Evolutionary conservation across 2,797 vertebrate species (phyloP).

Genomic region (Rhyacichthys aspro): DNA sequence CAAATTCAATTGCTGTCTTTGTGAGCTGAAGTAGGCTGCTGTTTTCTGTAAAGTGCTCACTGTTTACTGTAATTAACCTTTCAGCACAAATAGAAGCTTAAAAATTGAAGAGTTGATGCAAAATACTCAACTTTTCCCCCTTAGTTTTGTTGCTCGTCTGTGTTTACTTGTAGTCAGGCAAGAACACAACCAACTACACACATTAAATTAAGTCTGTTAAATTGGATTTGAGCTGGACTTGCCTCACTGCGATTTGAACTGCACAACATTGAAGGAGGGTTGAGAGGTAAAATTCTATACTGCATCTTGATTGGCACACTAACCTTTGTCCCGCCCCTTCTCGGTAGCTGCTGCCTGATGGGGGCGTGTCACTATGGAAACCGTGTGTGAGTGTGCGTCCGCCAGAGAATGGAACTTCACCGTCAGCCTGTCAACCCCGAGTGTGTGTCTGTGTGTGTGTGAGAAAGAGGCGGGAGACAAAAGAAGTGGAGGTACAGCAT

Average conservation of each 20-base stretch:
- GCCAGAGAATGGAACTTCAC: constrained; percentile 69
- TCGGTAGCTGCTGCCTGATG: constrained; percentile 42
- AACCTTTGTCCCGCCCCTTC: constrained; percentile 55
- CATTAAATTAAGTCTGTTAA: not conserved
- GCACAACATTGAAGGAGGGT: constrained; percentile 19
- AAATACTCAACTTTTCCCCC: not conserved
- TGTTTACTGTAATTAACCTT: constrained; percentile 48
- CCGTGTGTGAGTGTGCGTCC: constrained; percentile 35
- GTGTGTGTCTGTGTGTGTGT: constrained; percentile 34
- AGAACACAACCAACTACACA: not conserved
- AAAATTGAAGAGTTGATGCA: too few relatives aligned
- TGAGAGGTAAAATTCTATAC: constrained; percentile 31
- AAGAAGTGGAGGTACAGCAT: constrained; percentile 9
- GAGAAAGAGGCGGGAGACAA: constrained; percentile 12
- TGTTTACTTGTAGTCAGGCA: not conserved
- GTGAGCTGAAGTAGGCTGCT: constrained; percentile 27
- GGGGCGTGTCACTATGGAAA: constrained; percentile 78
- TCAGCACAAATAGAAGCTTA: constrained; percentile 25
- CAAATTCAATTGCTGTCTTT: constrained; percentile 53
- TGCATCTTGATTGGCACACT: constrained; percentile 58
- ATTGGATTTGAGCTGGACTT: constrained; percentile 16
- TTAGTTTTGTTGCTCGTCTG: not conserved
- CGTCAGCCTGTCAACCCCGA: constrained; percentile 58
- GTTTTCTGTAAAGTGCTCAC: constrained; percentile 39
- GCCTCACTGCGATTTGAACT: constrained; percentile 34